These are phyloP conservation scores for Tragopan temminckii DNA, from an alignment of 2,797 vertebrate species.

Conservation along the genomic window DNA sequence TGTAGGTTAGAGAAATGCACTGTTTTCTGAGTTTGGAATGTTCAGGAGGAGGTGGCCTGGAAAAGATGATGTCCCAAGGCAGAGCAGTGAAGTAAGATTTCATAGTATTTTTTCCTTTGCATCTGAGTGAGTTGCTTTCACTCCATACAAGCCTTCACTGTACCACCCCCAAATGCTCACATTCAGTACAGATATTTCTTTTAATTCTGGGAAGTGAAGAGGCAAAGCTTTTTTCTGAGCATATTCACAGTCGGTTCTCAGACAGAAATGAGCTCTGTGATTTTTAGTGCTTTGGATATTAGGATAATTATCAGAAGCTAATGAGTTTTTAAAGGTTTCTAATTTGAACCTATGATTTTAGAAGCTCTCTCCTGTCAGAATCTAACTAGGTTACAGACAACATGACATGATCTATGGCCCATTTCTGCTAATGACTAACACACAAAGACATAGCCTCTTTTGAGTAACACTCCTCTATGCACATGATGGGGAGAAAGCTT, in stretches of 20 bases:
- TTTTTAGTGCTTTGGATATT: slow-evolving; percentile 79
- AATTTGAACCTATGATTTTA: slow-evolving; percentile 77
- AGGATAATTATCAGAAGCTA: slow-evolving; percentile 81
- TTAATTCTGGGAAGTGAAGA: slow-evolving; percentile 59
- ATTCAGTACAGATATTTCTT: slow-evolving; percentile 45
- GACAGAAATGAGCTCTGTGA: slow-evolving; percentile 73
- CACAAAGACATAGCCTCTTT: slow-evolving; percentile 43
- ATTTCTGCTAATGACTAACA: slow-evolving; percentile 78
- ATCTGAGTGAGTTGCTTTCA: slow-evolving; percentile 17
- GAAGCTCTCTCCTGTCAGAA: slow-evolving; percentile 71
- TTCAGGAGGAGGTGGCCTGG: slow-evolving; percentile 53
- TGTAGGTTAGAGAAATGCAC: slow-evolving; percentile 52
- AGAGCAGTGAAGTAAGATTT: slow-evolving; percentile 49
- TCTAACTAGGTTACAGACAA: slow-evolving; percentile 79
- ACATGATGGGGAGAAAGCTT: slow-evolving; percentile 2
- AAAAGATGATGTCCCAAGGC: slow-evolving; percentile 40
- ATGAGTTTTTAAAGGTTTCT: slow-evolving; percentile 83
- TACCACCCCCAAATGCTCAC: background rate
- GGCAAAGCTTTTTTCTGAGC: slow-evolving; percentile 55
- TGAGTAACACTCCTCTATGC: slow-evolving; percentile 50
- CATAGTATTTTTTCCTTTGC: slow-evolving; percentile 26
- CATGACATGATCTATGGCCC: slow-evolving; percentile 76
- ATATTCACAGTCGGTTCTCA: slow-evolving; percentile 57
- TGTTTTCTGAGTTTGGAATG: slow-evolving; percentile 62
- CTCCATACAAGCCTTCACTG: too few relatives aligned